phyloP scores from a whole-genome alignment of 1,140 invertebrate species.

The Trachymyrmex septentrionalis region DNA sequence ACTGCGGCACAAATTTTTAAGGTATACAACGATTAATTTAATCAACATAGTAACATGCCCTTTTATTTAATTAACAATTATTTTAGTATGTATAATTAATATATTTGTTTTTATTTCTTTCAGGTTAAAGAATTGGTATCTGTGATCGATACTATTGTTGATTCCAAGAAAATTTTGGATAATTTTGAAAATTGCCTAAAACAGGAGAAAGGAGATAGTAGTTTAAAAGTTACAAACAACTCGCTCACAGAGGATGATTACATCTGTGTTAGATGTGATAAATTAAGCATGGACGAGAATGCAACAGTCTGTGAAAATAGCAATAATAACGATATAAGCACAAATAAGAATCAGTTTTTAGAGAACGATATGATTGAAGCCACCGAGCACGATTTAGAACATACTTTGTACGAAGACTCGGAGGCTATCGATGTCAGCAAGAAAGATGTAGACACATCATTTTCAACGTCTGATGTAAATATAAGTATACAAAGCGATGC shows the following conservation, averaged over 20 bases:
- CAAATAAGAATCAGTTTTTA: constrained; percentile 50
- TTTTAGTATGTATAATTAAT: constrained; percentile 24
- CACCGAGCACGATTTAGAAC: constrained; percentile 70
- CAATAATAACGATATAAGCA: constrained; percentile 55
- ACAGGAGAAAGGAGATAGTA: constrained; percentile 15
- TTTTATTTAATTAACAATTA: too few species aligned
- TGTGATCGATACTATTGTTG: constrained; percentile 81
- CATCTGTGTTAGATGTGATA: constrained; percentile 47
- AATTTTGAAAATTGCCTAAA: constrained; percentile 41
- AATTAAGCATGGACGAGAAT: constrained; percentile 52
- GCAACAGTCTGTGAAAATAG: constrained; percentile 36
- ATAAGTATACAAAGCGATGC: constrained; percentile 9
- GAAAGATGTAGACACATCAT: neutral
- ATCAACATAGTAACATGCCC: constrained; percentile 23
- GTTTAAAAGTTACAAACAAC: constrained; percentile 28
- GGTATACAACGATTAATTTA: constrained; percentile 75
- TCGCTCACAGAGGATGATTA: constrained; percentile 50
- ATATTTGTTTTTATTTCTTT: constrained; percentile 29
- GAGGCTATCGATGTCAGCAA: constrained; percentile 16
- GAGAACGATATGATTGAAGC: constrained; percentile 54
- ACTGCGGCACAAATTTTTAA: constrained; percentile 87
- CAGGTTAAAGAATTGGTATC: constrained; percentile 86
- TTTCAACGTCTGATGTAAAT: constrained; percentile 33
- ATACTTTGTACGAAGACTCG: constrained; percentile 73
- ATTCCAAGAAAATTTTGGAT: constrained; percentile 64